Percentiles rank a stretch among this genome's conserved stretches.
phyloP scores from a whole-genome alignment of 2,797 vertebrate genomes.

The Limosa lapponica region DNA sequence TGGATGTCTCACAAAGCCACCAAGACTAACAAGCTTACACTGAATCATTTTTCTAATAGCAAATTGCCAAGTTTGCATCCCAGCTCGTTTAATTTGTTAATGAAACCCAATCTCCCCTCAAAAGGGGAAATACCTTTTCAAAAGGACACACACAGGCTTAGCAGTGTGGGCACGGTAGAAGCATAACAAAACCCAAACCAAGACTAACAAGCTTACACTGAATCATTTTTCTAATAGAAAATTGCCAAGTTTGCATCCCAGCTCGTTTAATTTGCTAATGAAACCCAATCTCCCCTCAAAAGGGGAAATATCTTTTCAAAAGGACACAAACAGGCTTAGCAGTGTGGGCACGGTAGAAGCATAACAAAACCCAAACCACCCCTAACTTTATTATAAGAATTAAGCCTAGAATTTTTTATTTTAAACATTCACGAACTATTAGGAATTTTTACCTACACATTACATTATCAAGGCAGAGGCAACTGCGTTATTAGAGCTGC shows the following conservation, averaged over 20 bases:
- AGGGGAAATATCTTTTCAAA: background rate
- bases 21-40: background rate
- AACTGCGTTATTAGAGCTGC: background rate
- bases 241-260: background rate
- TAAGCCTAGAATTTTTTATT: background rate
- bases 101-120: background rate
- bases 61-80: conserved; percentile 14
- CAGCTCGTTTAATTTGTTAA: conserved; percentile 32
- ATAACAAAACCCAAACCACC: background rate
- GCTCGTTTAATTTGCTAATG: conserved; percentile 37
- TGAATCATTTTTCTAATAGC: background rate
- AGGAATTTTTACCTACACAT: background rate
- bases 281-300: background rate
- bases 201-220: background rate
- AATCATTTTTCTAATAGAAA: conserved; percentile 14
- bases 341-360: background rate
- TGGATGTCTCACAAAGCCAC: background rate
- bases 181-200: background rate
- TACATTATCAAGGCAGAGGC: background rate
- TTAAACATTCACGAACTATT: background rate
- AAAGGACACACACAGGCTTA: background rate
- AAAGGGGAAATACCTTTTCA: background rate
- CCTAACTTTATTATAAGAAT: background rate
- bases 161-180: background rate
- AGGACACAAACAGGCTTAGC: background rate